Conservation (phyloP, 2,797 vertebrate species). For the Bovichtus diacanthus region DNA sequence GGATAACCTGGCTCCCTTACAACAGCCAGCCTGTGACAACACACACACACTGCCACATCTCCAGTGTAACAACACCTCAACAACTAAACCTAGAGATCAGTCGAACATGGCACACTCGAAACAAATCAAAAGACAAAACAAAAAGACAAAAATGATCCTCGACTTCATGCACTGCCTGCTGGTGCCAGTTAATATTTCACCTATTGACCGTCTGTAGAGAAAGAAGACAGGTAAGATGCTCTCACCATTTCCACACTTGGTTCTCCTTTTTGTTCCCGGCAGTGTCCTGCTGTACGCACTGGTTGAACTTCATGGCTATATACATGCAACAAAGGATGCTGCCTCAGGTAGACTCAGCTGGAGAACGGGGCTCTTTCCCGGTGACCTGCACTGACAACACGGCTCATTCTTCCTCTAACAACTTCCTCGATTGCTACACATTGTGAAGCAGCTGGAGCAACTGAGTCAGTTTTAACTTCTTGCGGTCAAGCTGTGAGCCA, state of each 20-base stretch:
- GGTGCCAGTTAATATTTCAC: constrained; percentile 6
- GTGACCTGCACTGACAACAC: constrained; percentile 10
- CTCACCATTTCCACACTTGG: constrained; percentile 86
- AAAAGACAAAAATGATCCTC: too few relatives aligned
- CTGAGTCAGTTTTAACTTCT: not conserved
- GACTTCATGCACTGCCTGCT: too few relatives aligned
- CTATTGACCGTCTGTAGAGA: constrained; percentile 3
- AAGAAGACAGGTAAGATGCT: constrained; percentile 6
- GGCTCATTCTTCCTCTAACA: constrained; percentile 41
- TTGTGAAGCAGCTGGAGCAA: constrained; percentile 14
- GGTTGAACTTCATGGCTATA: constrained; percentile 85
- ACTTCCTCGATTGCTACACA: constrained; percentile 31
- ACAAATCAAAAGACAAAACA: too few relatives aligned
- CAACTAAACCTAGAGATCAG: not conserved
- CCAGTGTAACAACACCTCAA: not conserved
- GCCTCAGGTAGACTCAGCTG: constrained; percentile 38
- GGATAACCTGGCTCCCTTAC: not conserved
- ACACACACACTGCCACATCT: not conserved
- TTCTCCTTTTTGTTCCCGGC: constrained; percentile 53
- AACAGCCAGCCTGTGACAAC: constrained; percentile 12
- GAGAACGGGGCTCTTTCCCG: constrained; percentile 34
- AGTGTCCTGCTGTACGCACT: constrained; percentile 62
- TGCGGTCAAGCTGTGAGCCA: constrained; percentile 22
- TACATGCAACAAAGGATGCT: constrained; percentile 65
- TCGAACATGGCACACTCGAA: too few relatives aligned